Evolutionary conservation across 2,797 vertebrate species (phyloP).

Genomic region (Gobio occitaniae): DNA sequence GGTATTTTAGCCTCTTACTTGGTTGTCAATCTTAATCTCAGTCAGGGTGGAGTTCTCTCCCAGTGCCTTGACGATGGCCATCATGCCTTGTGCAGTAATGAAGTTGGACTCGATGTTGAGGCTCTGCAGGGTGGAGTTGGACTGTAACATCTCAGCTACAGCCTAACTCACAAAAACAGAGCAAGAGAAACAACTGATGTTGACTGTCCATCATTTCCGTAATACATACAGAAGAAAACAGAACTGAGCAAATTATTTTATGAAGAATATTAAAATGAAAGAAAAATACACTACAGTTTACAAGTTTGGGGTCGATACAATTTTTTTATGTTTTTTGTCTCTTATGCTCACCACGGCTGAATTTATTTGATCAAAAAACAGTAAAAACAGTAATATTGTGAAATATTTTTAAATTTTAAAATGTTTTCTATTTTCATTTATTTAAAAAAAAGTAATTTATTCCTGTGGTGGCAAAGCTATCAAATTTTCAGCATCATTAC

Average conservation of each 20-base stretch:
- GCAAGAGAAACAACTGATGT: slow-evolving; percentile 24
- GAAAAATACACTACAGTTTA: not conserved
- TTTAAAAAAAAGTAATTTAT: not conserved
- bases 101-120: slow-evolving; percentile 98
- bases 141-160: slow-evolving; percentile 90
- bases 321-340: not conserved
- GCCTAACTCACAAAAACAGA: slow-evolving; percentile 75
- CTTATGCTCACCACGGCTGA: not conserved
- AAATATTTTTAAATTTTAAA: not conserved
- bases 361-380: not conserved
- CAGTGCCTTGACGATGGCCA: slow-evolving; percentile 87
- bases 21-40: slow-evolving; percentile 94
- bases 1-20: slow-evolving; percentile 75
- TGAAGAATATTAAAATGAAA: not conserved
- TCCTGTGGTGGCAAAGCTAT: not conserved
- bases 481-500: not conserved
- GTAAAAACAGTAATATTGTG: not conserved
- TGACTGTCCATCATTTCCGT: not conserved
- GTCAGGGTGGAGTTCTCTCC: slow-evolving; percentile 81
- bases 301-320: not conserved
- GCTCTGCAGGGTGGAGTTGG: slow-evolving; percentile 88
- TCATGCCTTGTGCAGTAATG: slow-evolving; percentile 90
- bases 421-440: not conserved
- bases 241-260: not conserved
- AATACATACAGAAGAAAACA: not conserved